Base-by-base conservation (phyloP, 2,888 invertebrate species). In the Cepaea hortensis region DNA sequence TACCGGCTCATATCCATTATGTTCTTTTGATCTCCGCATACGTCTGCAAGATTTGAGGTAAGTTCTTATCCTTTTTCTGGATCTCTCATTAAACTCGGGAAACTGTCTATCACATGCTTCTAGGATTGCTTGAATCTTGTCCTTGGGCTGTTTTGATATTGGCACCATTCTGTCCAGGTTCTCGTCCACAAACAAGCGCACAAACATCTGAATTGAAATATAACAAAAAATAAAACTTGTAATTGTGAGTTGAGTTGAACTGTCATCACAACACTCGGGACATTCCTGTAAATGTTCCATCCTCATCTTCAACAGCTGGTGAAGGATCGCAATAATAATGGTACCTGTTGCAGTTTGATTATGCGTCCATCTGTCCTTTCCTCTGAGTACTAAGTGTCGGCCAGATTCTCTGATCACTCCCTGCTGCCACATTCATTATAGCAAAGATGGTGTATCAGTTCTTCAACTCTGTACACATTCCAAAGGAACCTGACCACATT, bases 81-180 rank as follows among this genome's bases (percentile, higher is more conserved):
- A 98, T 88, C 98, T 96, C 94, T 98, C 98, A 87, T 98, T 98
- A 93, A 98, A 98, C 95, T 98, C 98, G 87, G 98, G 98, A 94
- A 98, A 98, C 95, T 98, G 98, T 91, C 98, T 96, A 89, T 98
- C 97, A 95, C 98, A 98, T 46, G 98, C 98, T 94, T 98, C 98
- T 90, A 98, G 98, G 94, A 98, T 98, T 35, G 98, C 98, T 94
- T 98, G 98, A 91, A 98, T 98, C 95, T 98, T 98, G 94, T 98
- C 98, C 94, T 98, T 98, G 15, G 98, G 98, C 95, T 98, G 98
- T 94, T 98, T 98, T 84, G 98, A 98, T 93, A 98, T 98, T 87
- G 98, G 98, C 87, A 98, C 98, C 96, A 98, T 98, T 93, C 98
- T 96, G 95, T 98, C 98, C 91, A 98, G 95, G 94, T 98, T 98